Conservation (phyloP, 1,140 invertebrate genomes). For the Heliconius hewitsoni region DNA sequence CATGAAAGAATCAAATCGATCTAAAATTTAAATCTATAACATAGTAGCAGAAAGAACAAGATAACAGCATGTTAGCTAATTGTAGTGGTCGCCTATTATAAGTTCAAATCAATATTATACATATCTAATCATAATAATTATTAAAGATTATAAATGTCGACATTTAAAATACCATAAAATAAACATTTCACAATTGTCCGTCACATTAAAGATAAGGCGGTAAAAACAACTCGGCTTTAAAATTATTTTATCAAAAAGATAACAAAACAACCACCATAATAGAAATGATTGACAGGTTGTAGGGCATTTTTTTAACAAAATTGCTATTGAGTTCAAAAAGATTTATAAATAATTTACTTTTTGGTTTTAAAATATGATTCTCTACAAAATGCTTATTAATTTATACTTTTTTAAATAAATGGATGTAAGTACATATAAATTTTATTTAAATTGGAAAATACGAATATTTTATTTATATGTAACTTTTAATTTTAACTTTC, state of each 20-base stretch:
- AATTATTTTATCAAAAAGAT: slow-evolving; percentile 30
- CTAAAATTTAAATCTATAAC: too few species aligned
- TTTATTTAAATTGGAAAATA: not conserved
- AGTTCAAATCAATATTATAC: not conserved
- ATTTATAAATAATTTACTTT: not conserved
- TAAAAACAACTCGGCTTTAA: slow-evolving; percentile 23
- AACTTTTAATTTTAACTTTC: too few species aligned
- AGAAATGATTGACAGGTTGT: not conserved
- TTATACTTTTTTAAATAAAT: too few species aligned
- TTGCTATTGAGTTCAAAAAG: not conserved
- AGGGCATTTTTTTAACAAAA: not conserved
- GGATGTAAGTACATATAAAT: not conserved
- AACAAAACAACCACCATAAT: slow-evolving; percentile 13
- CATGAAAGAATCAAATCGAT: too few species aligned
- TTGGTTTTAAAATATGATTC: not conserved
- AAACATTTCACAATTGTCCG: slow-evolving; percentile 32
- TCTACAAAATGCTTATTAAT: too few species aligned
- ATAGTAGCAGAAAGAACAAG: too few species aligned
- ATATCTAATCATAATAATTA: not conserved
- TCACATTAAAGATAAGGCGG: slow-evolving; percentile 41
- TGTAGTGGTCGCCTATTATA: not conserved
- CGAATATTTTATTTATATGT: too few species aligned
- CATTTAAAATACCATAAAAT: slow-evolving; percentile 24
- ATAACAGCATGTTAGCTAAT: too few species aligned
- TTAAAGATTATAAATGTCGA: too few species aligned